Conservation (phyloP, 2,797 vertebrate genomes). For the Rhodeus uyekii region DNA sequence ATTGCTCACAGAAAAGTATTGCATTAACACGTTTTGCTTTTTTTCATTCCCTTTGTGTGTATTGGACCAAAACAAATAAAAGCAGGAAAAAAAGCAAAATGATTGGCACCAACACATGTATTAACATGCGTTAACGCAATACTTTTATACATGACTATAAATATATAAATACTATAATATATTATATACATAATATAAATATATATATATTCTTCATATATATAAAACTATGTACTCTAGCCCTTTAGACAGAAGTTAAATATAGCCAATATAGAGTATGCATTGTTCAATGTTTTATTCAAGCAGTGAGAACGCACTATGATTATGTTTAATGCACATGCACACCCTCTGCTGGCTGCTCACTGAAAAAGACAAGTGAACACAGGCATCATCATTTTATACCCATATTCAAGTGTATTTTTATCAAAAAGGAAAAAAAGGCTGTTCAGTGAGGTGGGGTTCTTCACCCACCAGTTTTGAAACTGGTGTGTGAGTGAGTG, state of each 20-base stretch:
- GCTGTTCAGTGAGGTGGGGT: neutral
- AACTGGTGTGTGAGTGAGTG: neutral
- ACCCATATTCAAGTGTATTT: neutral
- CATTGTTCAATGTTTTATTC: neutral
- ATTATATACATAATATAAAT: too few relatives aligned
- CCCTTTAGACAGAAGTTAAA: neutral
- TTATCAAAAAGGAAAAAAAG: too few relatives aligned
- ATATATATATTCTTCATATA: too few relatives aligned
- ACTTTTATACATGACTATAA: too few relatives aligned
- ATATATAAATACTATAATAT: too few relatives aligned
- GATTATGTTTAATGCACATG: neutral
- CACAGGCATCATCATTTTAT: neutral
- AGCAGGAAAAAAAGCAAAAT: too few relatives aligned
- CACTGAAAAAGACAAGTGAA: neutral
- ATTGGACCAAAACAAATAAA: too few relatives aligned
- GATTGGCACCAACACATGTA: too few relatives aligned
- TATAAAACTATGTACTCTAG: neutral
- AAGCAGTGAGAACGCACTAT: neutral
- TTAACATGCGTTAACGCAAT: too few relatives aligned
- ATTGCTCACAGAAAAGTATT: too few relatives aligned
- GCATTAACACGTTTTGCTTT: too few relatives aligned
- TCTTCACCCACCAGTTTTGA: neutral
- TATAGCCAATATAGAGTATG: neutral
- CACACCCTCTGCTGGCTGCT: slow-evolving; percentile 22
- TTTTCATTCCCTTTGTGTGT: too few relatives aligned